These are phyloP conservation scores for Thymallus thymallus DNA, from an alignment of 2,113 vertebrate genomes.

Conservation along the genomic window DNA sequence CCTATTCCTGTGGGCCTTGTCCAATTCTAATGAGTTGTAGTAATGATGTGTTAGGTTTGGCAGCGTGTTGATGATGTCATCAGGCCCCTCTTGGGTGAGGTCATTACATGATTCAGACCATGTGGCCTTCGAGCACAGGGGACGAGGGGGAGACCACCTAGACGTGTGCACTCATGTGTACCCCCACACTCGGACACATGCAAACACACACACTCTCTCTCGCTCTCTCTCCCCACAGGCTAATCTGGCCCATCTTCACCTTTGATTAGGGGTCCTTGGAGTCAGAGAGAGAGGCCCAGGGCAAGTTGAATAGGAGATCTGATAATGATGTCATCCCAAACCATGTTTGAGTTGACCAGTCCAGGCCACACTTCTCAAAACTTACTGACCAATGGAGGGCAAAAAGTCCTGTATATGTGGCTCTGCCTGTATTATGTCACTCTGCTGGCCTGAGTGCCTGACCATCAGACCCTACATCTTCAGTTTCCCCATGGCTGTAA, in stretches of 20 bases:
- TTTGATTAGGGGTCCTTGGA: constrained; percentile 47
- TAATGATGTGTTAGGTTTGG: constrained; percentile 51
- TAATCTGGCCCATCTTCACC: constrained; percentile 9
- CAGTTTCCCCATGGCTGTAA: not conserved
- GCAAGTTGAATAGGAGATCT: constrained; percentile 11
- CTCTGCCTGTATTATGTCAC: constrained; percentile 19
- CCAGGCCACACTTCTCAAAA: constrained; percentile 8
- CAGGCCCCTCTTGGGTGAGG: constrained; percentile 45
- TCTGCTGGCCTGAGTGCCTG: not conserved
- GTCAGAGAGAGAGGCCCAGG: constrained; percentile 12
- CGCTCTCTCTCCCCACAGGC: not conserved
- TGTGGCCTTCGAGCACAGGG: constrained; percentile 41
- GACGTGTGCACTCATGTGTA: constrained; percentile 1
- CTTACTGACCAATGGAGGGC: constrained; percentile 8
- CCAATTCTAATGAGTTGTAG: constrained; percentile 36
- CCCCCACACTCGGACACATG: too few relatives aligned
- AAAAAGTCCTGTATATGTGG: too few relatives aligned
- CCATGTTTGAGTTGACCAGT: constrained; percentile 11
- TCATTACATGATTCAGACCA: constrained; percentile 57
- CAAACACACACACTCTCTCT: too few relatives aligned
- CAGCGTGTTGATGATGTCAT: constrained; percentile 46
- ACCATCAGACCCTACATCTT: not conserved
- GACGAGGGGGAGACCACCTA: constrained; percentile 7
- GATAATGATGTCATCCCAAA: constrained; percentile 20
- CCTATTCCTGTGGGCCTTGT: constrained; percentile 4